Percentiles rank a stretch among this genome's conserved stretches.
phyloP scores from a whole-genome alignment of 2,888 invertebrate genomes.

The Magallana nippona region DNA sequence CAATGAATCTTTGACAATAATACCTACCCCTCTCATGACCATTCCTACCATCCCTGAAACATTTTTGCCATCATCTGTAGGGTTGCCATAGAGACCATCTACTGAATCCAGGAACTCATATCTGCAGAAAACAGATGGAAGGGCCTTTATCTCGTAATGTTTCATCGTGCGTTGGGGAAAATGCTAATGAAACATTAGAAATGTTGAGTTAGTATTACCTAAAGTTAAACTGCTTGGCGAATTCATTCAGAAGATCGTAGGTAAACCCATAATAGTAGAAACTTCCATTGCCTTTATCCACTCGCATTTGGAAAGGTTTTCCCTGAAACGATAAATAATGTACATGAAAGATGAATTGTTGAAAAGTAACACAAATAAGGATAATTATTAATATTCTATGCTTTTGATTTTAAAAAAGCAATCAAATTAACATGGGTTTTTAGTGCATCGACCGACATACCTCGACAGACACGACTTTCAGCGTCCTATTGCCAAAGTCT shows the following conservation, averaged over 20 bases:
- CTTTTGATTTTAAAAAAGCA: too few species aligned
- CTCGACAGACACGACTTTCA: conserved; percentile 46
- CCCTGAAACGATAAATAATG: not conserved
- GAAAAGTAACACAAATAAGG: too few species aligned
- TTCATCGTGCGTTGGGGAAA: too few species aligned
- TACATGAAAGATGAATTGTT: too few species aligned
- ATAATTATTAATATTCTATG: too few species aligned
- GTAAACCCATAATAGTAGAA: conserved; percentile 60
- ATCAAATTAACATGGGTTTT: too few species aligned
- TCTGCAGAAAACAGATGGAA: not conserved
- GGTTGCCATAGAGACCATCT: conserved; percentile 41
- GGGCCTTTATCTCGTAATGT: too few species aligned
- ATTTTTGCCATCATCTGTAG: conserved; percentile 36
- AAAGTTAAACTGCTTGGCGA: conserved; percentile 58
- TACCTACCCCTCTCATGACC: conserved; percentile 44
- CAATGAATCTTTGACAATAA: too few species aligned
- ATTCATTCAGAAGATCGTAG: conserved; percentile 64
- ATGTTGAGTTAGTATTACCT: conserved; percentile 47
- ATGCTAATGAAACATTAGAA: not conserved
- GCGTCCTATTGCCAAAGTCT: conserved; percentile 46
- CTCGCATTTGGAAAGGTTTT: conserved; percentile 57
- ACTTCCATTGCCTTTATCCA: conserved; percentile 43
- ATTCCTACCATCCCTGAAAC: conserved; percentile 49
- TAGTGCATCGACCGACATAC: conserved; percentile 13
- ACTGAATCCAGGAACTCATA: conserved; percentile 38